phyloP scores from a whole-genome alignment of 2,797 vertebrate genomes.

The Schizopygopsis pylzovi region DNA sequence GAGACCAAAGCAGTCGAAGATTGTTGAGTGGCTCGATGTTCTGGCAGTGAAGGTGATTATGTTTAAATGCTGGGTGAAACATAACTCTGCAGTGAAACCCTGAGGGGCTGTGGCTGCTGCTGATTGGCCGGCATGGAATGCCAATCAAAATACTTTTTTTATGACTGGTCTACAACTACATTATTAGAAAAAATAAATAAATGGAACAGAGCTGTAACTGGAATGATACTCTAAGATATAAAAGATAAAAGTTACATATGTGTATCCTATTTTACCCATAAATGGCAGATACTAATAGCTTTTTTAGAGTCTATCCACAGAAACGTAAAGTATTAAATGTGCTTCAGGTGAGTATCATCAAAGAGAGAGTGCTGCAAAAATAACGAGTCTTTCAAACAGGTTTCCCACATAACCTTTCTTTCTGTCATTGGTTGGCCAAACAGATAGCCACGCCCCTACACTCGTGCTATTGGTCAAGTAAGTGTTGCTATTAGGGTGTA shows the following conservation, averaged over 20 bases:
- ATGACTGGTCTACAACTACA: background rate
- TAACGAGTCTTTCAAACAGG: background rate
- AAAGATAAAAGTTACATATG: background rate
- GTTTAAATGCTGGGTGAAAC: background rate
- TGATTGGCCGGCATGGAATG: background rate
- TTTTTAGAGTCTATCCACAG: too few species aligned
- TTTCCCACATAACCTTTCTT: background rate
- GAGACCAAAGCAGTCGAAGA: background rate
- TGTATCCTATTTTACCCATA: background rate
- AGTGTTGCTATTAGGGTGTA: background rate
- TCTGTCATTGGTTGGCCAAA: background rate
- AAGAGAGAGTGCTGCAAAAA: background rate
- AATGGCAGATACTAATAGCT: too few species aligned
- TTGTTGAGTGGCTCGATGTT: background rate
- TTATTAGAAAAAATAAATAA: too few species aligned
- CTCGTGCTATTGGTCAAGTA: background rate
- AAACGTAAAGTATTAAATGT: background rate
- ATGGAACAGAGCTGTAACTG: background rate
- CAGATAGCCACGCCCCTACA: background rate
- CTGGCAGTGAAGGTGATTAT: conserved; percentile 24
- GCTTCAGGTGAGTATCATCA: background rate
- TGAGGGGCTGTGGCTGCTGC: background rate
- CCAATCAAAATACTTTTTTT: background rate
- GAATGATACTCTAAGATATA: background rate
- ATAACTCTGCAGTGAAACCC: background rate